phyloP scores from a whole-genome alignment of 1,140 invertebrate genomes.

The Carposina sasakii region DNA sequence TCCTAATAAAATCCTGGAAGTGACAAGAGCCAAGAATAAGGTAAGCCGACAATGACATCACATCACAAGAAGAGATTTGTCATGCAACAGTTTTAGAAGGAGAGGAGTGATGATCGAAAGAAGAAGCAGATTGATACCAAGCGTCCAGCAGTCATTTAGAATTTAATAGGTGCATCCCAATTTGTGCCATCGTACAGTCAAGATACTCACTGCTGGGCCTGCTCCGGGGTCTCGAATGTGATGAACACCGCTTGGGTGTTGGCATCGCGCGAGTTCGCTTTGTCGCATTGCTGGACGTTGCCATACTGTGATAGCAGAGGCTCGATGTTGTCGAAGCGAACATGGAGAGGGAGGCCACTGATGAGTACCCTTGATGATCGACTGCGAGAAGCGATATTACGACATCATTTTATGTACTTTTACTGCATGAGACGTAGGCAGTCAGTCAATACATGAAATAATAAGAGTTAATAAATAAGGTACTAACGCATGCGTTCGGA shows the following conservation, averaged over 20 bases:
- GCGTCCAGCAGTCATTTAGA: no score
- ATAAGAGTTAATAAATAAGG: no score
- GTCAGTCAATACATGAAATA: no score
- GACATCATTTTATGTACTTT: constrained; percentile 17
- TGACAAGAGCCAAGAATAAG: no score
- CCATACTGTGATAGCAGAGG: constrained; percentile 85
- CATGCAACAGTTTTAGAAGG: no score
- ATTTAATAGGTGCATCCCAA: constrained; percentile 2
- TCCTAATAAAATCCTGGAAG: no score
- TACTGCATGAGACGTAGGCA: no score
- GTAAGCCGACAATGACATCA: no score
- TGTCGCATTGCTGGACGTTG: constrained; percentile 88
- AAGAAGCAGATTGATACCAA: not conserved
- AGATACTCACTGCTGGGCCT: constrained; percentile 90
- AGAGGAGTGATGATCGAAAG: no score
- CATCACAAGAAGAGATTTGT: no score
- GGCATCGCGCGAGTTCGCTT: constrained; percentile 83
- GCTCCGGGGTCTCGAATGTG: constrained; percentile 89
- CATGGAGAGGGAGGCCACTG: constrained; percentile 87
- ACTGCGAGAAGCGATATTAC: constrained; percentile 75
- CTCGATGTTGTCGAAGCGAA: constrained; percentile 89
- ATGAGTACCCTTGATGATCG: constrained; percentile 87
- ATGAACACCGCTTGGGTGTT: constrained; percentile 86
- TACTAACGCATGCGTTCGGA: no score
- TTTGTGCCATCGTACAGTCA: constrained; percentile 21